Evolutionary conservation across 2,888 invertebrate genomes (phyloP).

Genomic region (Melipona bicolor): DNA sequence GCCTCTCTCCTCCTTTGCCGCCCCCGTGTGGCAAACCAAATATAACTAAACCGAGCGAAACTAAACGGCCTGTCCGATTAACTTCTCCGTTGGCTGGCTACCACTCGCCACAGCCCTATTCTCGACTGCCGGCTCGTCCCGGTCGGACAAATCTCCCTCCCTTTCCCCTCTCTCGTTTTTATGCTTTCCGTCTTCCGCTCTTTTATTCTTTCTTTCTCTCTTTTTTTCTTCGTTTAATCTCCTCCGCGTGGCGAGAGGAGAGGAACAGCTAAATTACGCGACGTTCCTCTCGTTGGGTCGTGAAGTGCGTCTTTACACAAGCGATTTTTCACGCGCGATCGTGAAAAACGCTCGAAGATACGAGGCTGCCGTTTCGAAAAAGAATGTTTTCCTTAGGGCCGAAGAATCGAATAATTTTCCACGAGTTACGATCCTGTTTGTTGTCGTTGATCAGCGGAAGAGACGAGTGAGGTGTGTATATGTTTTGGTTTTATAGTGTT

Average conservation of each 20-base stretch:
- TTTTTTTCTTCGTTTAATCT: background rate
- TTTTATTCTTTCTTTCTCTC: background rate
- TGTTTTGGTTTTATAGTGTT: background rate
- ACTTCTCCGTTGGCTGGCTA: conserved; percentile 68
- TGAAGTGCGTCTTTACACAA: background rate
- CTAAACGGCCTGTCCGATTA: conserved; percentile 81
- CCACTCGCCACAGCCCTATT: conserved; percentile 48
- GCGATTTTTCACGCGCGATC: background rate
- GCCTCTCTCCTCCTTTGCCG: conserved; percentile 72
- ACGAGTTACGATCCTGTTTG: background rate
- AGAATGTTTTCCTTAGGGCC: background rate
- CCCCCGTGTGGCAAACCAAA: conserved; percentile 79
- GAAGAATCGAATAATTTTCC: background rate
- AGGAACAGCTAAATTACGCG: background rate
- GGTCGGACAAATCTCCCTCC: conserved; percentile 7
- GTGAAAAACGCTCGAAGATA: background rate
- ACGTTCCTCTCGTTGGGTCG: background rate
- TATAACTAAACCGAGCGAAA: conserved; percentile 82
- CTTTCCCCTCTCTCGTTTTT: conserved; percentile 4
- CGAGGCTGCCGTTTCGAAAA: background rate
- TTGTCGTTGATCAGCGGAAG: background rate
- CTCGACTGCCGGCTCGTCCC: conserved; percentile 30
- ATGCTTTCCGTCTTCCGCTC: background rate
- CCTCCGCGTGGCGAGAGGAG: background rate
- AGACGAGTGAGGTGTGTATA: background rate